Conservation (phyloP, 2,888 invertebrate genomes). For the Noctua comes region DNA sequence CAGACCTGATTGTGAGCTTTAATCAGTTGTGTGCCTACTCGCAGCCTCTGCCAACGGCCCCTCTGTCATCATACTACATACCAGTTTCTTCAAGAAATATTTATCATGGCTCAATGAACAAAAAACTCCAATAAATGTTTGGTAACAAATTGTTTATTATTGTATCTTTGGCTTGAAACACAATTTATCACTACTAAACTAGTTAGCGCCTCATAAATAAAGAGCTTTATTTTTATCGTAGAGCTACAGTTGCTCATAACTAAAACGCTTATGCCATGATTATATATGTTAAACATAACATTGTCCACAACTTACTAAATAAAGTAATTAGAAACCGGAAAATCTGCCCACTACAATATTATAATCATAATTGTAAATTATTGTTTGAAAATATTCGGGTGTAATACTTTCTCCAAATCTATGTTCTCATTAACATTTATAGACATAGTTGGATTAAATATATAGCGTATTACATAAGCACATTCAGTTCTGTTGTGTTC, state of each 20-base stretch:
- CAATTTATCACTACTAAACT: constrained; percentile 54
- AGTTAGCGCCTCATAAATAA: constrained; percentile 59
- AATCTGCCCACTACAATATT: constrained; percentile 34
- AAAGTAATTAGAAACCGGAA: constrained; percentile 52
- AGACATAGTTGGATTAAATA: constrained; percentile 25
- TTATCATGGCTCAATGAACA: constrained; percentile 30
- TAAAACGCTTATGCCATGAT: constrained; percentile 49
- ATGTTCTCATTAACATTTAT: constrained; percentile 31
- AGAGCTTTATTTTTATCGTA: constrained; percentile 45
- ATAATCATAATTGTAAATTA: constrained; percentile 48
- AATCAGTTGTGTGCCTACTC: constrained; percentile 85
- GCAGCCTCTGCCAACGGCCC: constrained; percentile 63
- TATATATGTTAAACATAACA: constrained; percentile 45
- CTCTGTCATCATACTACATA: constrained; percentile 56
- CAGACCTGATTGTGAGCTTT: constrained; percentile 89
- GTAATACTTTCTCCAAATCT: constrained; percentile 40
- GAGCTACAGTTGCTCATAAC: constrained; percentile 45
- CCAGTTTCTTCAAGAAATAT: constrained; percentile 29
- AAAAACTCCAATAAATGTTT: constrained; percentile 40
- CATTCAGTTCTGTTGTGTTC: constrained; percentile 55
- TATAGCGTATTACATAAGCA: constrained; percentile 37
- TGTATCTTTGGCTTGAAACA: constrained; percentile 44
- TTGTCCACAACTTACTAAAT: constrained; percentile 51
- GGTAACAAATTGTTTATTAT: constrained; percentile 46
- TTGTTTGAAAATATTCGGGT: constrained; percentile 36